Base-by-base conservation (phyloP, 2,113 vertebrate genomes). In the Thunnus thynnus region DNA sequence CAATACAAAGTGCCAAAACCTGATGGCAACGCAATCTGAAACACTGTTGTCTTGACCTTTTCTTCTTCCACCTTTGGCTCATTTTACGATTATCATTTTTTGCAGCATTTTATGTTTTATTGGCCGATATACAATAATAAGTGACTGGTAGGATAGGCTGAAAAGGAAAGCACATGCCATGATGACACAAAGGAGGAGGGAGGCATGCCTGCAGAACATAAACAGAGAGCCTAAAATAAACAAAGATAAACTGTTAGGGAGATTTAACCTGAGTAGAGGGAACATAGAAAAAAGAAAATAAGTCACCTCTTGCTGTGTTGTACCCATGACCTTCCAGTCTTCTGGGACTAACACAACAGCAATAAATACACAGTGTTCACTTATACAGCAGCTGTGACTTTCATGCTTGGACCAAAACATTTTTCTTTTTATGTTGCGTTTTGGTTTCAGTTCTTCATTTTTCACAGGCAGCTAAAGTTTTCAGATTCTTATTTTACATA, bases 21-120 rank as follows among this genome's bases (percentile, higher is more conserved):
- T 22, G 78, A 89, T 52, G 78, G 78, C 36, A 66, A 63, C 63
- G 61, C 78, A 74, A 72, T 85, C 52, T 62, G 72, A 78, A 80
- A 68, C 57, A 2, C 22, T 55, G 55, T 25, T 1, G 1, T 41
- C 54, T 10, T 78, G 82, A 88, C 69, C 82, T 84, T 85, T 87
- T 54, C 14, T 47, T 74, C 66, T 22, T 13, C 12, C 41, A 4
- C 36, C 16, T 25, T 48, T 27, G 2, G 64, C 56, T 75, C 27
- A 61, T 63, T 88, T 86, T 70, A 52, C 11, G 3, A 48, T 60
- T 18, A 17, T 57, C 58, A 27, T 60, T 36, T 55, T 81, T n/a
- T 51, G 3, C 57, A n/a, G 61, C 56, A 32, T 72, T 66, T 68
- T 52, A 41, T 83, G 32, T 72, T 87, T 78, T 78, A 63, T 78